Percentiles rank a stretch among this genome's conserved stretches.
Conservation (phyloP, 92 coral and sea anemone genomes). For the Siderastrea siderea region DNA sequence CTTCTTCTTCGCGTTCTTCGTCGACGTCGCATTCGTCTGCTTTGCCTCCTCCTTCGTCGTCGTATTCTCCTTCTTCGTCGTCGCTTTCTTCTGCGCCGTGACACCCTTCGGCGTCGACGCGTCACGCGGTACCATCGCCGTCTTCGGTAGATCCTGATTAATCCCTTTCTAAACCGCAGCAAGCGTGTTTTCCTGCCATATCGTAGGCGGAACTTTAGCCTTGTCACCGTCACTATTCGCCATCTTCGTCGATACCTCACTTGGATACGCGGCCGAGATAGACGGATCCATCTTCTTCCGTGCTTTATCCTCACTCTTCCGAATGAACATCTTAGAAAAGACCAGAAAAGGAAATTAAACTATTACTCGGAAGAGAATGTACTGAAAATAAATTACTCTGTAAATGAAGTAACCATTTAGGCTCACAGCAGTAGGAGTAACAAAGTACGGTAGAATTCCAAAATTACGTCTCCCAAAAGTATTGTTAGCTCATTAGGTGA, state of each 20-base stretch:
- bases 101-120: slow-evolving; percentile 3
- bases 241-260: background rate
- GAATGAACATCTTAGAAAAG: slow-evolving; percentile 8
- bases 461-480: no score
- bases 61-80: slow-evolving; percentile 11
- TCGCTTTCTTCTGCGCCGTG: slow-evolving; percentile 9
- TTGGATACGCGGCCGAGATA: slow-evolving; percentile 9
- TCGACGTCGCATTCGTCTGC: slow-evolving; percentile 13
- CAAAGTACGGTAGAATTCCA: no score
- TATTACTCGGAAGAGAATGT: background rate
- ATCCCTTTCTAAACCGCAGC: slow-evolving; percentile 14
- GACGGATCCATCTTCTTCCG: slow-evolving; percentile 11
- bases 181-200: background rate
- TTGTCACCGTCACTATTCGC: background rate
- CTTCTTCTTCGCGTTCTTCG: slow-evolving; percentile 25
- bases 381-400: no score
- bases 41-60: slow-evolving; percentile 23
- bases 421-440: background rate
- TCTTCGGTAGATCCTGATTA: background rate
- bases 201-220: background rate
- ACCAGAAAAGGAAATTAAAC: background rate
- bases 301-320: slow-evolving; percentile 2
- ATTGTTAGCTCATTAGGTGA: no score
- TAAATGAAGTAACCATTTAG: no score
- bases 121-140: slow-evolving; percentile 4